Percentiles rank a stretch among this genome's conserved stretches.
phyloP scores from a whole-genome alignment of 2,888 invertebrate genomes.

The Pheosia gnoma region DNA sequence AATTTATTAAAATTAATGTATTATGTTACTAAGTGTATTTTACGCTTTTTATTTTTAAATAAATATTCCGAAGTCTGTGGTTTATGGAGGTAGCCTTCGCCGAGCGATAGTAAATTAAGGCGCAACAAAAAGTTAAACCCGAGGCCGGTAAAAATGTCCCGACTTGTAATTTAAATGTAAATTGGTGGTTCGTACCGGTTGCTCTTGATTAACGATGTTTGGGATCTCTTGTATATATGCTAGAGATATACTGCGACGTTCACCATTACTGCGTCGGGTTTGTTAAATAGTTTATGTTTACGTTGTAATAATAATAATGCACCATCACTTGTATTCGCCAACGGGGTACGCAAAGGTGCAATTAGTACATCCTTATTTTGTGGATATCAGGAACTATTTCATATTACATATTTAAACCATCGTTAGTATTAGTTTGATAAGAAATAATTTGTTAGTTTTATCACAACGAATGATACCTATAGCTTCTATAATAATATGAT shows the following conservation, averaged over 20 bases:
- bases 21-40: too few relatives aligned
- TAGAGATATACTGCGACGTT: background rate
- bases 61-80: background rate
- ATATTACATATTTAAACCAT: too few relatives aligned
- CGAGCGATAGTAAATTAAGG: conserved; percentile 27
- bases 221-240: background rate
- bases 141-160: conserved; percentile 23
- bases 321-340: too few relatives aligned
- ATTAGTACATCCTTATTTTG: too few relatives aligned
- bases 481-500: too few relatives aligned
- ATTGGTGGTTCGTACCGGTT: conserved; percentile 27
- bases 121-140: conserved; percentile 24
- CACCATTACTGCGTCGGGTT: background rate
- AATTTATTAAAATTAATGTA: too few relatives aligned
- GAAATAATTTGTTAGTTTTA: too few relatives aligned
- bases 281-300: background rate
- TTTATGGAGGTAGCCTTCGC: background rate
- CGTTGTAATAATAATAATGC: too few relatives aligned
- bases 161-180: conserved; percentile 49
- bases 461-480: too few relatives aligned
- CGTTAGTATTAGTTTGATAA: too few relatives aligned
- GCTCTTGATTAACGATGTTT: conserved; percentile 23
- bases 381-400: too few relatives aligned
- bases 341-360: too few relatives aligned
- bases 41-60: background rate